A percentile compares a stretch with the other conserved stretches of the same genome.
Conservation (phyloP, 2,888 invertebrate species). For the Drosophila fulvimacula region DNA sequence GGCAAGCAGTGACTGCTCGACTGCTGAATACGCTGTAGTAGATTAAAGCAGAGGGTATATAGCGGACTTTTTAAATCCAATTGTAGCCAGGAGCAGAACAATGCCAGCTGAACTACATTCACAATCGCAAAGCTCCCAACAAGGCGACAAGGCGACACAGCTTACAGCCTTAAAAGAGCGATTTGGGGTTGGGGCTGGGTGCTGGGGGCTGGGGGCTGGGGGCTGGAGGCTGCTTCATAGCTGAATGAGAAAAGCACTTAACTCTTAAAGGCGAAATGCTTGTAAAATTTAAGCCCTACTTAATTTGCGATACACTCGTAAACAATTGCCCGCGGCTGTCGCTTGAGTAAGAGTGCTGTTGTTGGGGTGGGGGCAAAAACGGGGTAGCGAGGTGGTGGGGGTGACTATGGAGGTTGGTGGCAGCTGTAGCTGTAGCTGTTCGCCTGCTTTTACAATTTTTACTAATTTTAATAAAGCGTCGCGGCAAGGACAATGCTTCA, state of each 20-base stretch:
- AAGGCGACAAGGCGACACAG: conserved; percentile 23
- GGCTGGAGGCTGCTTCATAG: conserved; percentile 11
- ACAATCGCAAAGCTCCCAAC: conserved; percentile 1
- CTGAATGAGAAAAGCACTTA: conserved; percentile 73
- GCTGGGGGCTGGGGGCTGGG: neutral
- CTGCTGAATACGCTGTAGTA: neutral
- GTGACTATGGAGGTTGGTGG: neutral
- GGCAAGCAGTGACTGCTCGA: neutral
- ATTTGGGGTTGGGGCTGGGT: neutral
- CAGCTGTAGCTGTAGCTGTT: conserved; percentile 3
- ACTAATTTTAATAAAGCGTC: conserved; percentile 82
- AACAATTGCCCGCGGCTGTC: conserved; percentile 73
- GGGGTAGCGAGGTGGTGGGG: neutral
- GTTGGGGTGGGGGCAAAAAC: neutral
- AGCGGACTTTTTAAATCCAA: neutral
- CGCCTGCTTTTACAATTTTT: conserved; percentile 67
- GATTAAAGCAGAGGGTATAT: neutral
- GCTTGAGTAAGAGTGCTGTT: conserved; percentile 40
- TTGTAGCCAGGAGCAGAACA: neutral
- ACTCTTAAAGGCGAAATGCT: conserved; percentile 80
- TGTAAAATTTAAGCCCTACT: conserved; percentile 80
- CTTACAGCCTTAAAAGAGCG: conserved; percentile 7
- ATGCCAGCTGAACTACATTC: conserved; percentile 3
- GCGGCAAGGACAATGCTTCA: conserved; percentile 55
- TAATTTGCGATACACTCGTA: conserved; percentile 80